Evolutionary conservation across 2,113 vertebrate genomes (phyloP).

Genomic region (Probosciger aterrimus): DNA sequence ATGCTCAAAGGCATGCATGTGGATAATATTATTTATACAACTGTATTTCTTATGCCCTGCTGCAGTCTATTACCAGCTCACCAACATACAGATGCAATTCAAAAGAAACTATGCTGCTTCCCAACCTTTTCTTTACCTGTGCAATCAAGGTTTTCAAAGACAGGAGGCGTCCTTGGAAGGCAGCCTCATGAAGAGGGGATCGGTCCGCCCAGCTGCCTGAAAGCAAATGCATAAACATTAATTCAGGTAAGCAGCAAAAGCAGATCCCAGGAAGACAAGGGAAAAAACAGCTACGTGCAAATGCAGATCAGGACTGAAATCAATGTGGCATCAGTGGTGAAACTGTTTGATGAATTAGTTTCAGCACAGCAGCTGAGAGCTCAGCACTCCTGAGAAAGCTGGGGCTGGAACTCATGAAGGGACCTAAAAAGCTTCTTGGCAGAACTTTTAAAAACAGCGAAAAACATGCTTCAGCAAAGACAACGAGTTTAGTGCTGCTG

Average conservation of each 20-base stretch:
- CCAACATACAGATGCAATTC: not conserved
- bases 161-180: conserved; percentile 88
- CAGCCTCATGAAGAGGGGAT: conserved; percentile 91
- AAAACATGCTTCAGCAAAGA: not conserved
- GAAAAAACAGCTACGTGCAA: not conserved
- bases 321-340: fast-evolving
- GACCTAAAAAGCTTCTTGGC: not conserved
- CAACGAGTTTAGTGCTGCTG: not conserved
- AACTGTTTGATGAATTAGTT: not conserved
- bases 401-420: not conserved
- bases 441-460: not conserved
- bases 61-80: not conserved
- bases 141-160: conserved; percentile 82
- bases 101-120: not conserved
- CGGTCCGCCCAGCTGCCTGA: conserved; percentile 87
- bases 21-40: not conserved
- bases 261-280: not conserved
- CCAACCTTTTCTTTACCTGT: conserved; percentile 61
- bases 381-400: not conserved
- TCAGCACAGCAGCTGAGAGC: not conserved
- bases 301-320: not conserved
- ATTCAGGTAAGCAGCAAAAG: not conserved
- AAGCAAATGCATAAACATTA: not conserved
- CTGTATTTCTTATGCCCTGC: not conserved
- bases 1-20: not conserved